These are phyloP conservation scores for Lomographa bimaculata DNA, from an alignment of 2,888 invertebrate species.

Conservation along the genomic window DNA sequence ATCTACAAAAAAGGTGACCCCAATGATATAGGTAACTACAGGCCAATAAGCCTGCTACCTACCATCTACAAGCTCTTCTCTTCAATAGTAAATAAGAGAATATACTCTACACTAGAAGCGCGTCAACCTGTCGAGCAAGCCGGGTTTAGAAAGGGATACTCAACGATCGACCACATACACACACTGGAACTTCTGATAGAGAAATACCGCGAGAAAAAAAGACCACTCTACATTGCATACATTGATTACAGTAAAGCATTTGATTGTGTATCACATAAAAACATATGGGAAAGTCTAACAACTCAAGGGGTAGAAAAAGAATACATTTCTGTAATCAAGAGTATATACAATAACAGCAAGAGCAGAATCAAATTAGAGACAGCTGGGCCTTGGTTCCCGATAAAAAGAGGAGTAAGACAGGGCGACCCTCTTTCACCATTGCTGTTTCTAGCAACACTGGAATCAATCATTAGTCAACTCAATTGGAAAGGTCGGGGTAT, in stretches of 20 bases:
- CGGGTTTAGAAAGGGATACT: constrained; percentile 3
- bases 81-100: background rate
- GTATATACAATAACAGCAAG: background rate
- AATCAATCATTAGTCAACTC: constrained; percentile 2
- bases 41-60: constrained; percentile 18
- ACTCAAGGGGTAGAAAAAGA: background rate
- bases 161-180: constrained; percentile 9
- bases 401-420: constrained; percentile 7
- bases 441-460: constrained; percentile 7
- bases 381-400: background rate
- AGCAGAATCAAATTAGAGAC: constrained; percentile 3
- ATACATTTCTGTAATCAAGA: constrained; percentile 2
- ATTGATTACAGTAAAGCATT: constrained; percentile 8
- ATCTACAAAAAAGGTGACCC: constrained; percentile 19
- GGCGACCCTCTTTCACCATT: constrained; percentile 10
- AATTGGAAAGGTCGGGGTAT: constrained; percentile 5
- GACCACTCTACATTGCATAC: background rate
- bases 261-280: background rate
- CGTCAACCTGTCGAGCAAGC: constrained; percentile 7
- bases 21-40: constrained; percentile 7
- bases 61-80: constrained; percentile 15
- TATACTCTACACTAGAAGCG: background rate
- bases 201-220: background rate
- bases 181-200: constrained; percentile 5
- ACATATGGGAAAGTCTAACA: background rate